These are phyloP conservation scores for Euplexia lucipara DNA, from an alignment of 2,888 invertebrate genomes.

Conservation along the genomic window DNA sequence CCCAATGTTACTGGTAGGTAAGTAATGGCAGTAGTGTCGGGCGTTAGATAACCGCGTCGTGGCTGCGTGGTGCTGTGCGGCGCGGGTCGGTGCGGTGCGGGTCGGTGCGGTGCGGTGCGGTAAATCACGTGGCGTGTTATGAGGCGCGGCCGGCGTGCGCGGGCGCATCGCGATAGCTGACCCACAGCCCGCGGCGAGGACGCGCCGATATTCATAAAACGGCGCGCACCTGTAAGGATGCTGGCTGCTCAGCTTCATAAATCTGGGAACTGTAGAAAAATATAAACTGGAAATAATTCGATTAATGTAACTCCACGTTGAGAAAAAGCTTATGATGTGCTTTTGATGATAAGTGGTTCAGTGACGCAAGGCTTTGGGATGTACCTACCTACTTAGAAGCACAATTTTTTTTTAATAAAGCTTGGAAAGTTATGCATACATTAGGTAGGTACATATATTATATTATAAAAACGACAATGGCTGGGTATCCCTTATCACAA, in stretches of 20 bases:
- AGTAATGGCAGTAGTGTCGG: slow-evolving; percentile 49
- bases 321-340: background rate
- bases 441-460: too few species aligned
- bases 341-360: too few species aligned
- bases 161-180: slow-evolving; percentile 64
- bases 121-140: slow-evolving; percentile 48
- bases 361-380: too few species aligned
- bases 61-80: slow-evolving; percentile 46
- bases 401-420: too few species aligned
- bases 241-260: slow-evolving; percentile 11
- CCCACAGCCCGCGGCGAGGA: slow-evolving; percentile 75
- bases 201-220: slow-evolving; percentile 48
- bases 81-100: slow-evolving; percentile 44
- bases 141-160: slow-evolving; percentile 62
- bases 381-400: too few species aligned
- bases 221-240: slow-evolving; percentile 36
- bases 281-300: slow-evolving; percentile 10
- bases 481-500: slow-evolving; percentile 22
- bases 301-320: background rate
- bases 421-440: too few species aligned
- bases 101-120: slow-evolving; percentile 36
- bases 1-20: slow-evolving; percentile 20
- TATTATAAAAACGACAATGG: too few species aligned
- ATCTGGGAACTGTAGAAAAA: slow-evolving; percentile 4
- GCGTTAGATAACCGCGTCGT: slow-evolving; percentile 43